A percentile compares a stretch with the other conserved stretches of the same genome.
Conservation (phyloP, 2,888 invertebrate genomes). For the Xylota sylvarum region DNA sequence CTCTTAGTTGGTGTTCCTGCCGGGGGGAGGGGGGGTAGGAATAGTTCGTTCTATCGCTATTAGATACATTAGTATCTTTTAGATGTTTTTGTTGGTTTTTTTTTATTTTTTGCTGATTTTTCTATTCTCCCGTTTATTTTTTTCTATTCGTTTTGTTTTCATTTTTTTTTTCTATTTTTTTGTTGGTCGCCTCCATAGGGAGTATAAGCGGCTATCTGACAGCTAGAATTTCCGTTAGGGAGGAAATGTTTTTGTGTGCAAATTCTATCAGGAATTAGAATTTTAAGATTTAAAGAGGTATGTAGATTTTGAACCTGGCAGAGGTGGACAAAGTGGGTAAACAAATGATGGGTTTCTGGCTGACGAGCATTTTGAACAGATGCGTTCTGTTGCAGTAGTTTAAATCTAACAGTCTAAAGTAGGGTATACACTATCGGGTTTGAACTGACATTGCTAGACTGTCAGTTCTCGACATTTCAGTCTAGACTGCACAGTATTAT, state of each 20-base stretch:
- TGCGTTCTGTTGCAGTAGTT: too few species aligned
- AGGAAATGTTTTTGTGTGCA: slow-evolving; percentile 24
- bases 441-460: too few species aligned
- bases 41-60: slow-evolving; percentile 56
- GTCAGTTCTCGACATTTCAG: too few species aligned
- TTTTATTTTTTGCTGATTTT: slow-evolving; percentile 26
- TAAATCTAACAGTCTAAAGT: too few species aligned
- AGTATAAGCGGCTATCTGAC: slow-evolving; percentile 66
- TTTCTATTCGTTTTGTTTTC: slow-evolving; percentile 3
- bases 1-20: slow-evolving; percentile 30
- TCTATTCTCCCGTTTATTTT: slow-evolving; percentile 32
- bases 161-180: background rate
- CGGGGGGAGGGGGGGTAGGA: slow-evolving; percentile 21
- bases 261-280: slow-evolving; percentile 14
- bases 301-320: background rate
- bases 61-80: slow-evolving; percentile 70
- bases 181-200: slow-evolving; percentile 30
- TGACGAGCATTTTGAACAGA: background rate
- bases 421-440: too few species aligned
- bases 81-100: slow-evolving; percentile 51
- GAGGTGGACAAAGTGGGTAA: background rate
- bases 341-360: background rate
- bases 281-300: slow-evolving; percentile 21
- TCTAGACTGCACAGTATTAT: too few species aligned
- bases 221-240: slow-evolving; percentile 67